Evolutionary conservation across 2,888 invertebrate species (phyloP), one percentile per base, ranked within the genome.

Genomic region (Isoperla grammatica): DNA sequence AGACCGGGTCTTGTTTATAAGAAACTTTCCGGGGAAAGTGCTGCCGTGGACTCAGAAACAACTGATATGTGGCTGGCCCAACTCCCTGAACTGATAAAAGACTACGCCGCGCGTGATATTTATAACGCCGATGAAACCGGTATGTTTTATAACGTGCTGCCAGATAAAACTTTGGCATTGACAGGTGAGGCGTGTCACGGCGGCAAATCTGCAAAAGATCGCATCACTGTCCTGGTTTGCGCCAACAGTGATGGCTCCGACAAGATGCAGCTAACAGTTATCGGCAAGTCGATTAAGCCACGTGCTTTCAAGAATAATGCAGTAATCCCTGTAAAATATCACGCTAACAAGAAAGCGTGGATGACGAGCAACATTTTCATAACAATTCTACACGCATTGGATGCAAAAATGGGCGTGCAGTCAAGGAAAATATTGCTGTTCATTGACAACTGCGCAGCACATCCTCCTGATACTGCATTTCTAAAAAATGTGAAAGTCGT

Each of bases 121-220:
- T 55, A 50, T 20, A 55, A 55, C 17, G 49, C 49, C 9, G 48
- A 15, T 50, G 70, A 69, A 65, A 69, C 64, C 45, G 67, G 65
- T 6, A 57, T 70, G 12, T 69, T 69, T n/a, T n/a, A n/a, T n/a
- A n/a, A n/a, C n/a, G n/a, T n/a, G n/a, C n/a, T n/a, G n/a, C n/a
- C n/a, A n/a, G 57, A 67, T 49, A 49, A 49, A 50, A 53, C 50
- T n/a, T 50, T 55, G 17, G 17, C 55, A 53, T 49, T 69, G 6
- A 69, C 66, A 66, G 57, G 50, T 50, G 67, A 68, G 54, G 65
- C 65, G 61, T 70, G 67, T 58, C 13, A 50, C 13, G 68, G 67
- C 50, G 69, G 68, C 13, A 69, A 69, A 62, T 22, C 66, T 19
- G 61, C 64, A 1, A 70, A 69, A 62, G 66, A 69, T 40, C 60